phyloP scores from a whole-genome alignment of 2,888 invertebrate species.

The Teleiodes luculella region DNA sequence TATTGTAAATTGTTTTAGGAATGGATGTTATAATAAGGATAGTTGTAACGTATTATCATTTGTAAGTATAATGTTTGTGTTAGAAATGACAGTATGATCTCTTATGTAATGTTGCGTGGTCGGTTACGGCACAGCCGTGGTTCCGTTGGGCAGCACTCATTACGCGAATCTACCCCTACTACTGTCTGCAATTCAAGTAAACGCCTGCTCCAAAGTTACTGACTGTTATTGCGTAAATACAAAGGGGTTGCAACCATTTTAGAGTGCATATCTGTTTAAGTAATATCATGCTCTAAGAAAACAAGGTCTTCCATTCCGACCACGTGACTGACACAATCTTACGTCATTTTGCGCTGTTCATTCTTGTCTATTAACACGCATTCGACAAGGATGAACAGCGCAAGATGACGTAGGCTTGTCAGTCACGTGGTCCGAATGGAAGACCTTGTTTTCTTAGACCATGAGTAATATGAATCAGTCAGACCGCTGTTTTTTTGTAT shows the following conservation, averaged over 20 bases:
- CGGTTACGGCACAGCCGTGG: conserved; percentile 27
- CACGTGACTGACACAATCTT: no score
- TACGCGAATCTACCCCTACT: conserved; percentile 3
- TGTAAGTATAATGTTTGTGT: conserved; percentile 69
- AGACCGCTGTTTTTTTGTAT: no score
- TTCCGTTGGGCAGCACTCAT: conserved; percentile 38
- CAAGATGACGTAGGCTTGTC: no score
- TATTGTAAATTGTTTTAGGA: conserved; percentile 73
- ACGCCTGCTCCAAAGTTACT: not conserved
- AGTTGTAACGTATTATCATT: conserved; percentile 70
- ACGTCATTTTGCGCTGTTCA: no score
- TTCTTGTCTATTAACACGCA: no score
- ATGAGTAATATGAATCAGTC: no score
- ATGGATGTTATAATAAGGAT: conserved; percentile 69
- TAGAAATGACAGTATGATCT: conserved; percentile 76
- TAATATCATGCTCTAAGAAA: no score
- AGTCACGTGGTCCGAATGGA: no score
- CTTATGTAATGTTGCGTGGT: conserved; percentile 63
- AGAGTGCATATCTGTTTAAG: no score
- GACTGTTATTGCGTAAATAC: not conserved
- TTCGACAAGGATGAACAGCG: no score
- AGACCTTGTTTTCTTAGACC: no score
- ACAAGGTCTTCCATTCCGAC: no score
- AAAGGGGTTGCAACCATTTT: not conserved
- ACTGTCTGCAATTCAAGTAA: not conserved